These are phyloP conservation scores for Montipora capitata DNA, from an alignment of 92 coral and sea anemone genomes.

Conservation along the genomic window DNA sequence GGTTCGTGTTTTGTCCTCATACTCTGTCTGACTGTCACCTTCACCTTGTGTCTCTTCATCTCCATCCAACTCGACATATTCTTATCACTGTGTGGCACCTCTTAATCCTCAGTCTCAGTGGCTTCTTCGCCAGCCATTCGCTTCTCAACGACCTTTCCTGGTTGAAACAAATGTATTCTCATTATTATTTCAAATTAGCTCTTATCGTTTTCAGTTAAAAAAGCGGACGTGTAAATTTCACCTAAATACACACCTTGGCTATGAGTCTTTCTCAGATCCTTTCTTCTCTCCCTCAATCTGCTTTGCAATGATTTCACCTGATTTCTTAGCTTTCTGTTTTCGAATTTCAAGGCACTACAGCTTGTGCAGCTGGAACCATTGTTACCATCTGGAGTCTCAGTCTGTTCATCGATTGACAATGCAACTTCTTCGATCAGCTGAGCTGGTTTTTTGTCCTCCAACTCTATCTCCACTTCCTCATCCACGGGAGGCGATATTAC, in stretches of 20 bases:
- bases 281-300: slow-evolving; percentile 9
- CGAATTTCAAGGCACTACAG: slow-evolving; percentile 1
- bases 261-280: neutral
- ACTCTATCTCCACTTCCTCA: neutral
- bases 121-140: neutral
- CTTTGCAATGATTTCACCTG: neutral
- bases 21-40: neutral
- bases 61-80: neutral
- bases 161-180: neutral
- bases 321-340: slow-evolving; percentile 15
- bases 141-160: neutral
- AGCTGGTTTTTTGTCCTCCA: neutral
- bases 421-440: neutral
- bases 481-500: neutral
- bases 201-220: neutral
- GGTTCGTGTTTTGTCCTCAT: neutral
- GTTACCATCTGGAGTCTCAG: neutral
- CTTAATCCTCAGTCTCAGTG: neutral
- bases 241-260: neutral
- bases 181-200: neutral
- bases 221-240: neutral
- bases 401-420: neutral
- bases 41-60: slow-evolving; percentile 6
- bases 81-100: neutral
- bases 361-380: neutral